Conservation (phyloP, 1,140 invertebrate genomes). For the Drosophila ogumai region DNA sequence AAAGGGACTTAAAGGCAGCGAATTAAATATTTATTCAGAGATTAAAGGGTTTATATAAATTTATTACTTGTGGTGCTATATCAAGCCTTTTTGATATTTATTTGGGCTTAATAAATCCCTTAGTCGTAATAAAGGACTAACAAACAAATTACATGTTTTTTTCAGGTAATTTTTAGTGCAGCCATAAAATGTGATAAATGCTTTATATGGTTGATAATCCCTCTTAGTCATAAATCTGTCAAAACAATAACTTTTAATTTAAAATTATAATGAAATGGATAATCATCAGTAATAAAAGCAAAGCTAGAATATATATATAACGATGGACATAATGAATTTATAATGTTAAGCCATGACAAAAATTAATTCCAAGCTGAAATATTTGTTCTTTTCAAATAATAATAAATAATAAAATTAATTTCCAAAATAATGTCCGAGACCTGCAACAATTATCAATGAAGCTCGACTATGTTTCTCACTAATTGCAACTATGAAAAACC, state of each 20-base stretch:
- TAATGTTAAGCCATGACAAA: not conserved
- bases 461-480: not conserved
- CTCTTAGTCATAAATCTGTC: not conserved
- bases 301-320: not conserved
- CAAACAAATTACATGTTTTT: conserved; percentile 1
- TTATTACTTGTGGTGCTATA: not conserved
- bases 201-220: not conserved
- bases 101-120: not conserved
- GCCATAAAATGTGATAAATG: conserved; percentile 9
- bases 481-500: conserved; percentile 1
- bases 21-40: not conserved
- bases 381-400: not conserved
- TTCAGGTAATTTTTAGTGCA: not conserved
- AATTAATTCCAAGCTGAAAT: not conserved
- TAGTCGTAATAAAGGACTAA: not conserved
- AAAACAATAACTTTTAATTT: not conserved
- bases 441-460: not conserved
- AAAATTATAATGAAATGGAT: not conserved
- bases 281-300: not conserved
- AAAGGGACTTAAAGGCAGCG: not conserved
- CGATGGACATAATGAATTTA: not conserved
- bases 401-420: not conserved
- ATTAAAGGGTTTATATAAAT: not conserved
- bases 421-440: not conserved
- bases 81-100: not conserved